phyloP scores from a whole-genome alignment of 2,797 vertebrate genomes.

The Sciaenops ocellatus region DNA sequence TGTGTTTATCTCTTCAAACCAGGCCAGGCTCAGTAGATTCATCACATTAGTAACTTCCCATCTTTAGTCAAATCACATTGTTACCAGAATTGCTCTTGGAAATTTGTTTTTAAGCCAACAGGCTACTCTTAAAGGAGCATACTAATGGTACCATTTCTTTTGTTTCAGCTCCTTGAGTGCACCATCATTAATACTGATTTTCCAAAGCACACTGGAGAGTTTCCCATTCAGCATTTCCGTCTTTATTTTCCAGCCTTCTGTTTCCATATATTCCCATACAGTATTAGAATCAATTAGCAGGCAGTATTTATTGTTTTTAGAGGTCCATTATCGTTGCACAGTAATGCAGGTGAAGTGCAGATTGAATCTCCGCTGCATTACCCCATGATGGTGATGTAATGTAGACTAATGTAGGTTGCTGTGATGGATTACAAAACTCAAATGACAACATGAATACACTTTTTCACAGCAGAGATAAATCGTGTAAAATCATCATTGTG shows the following conservation, averaged over 20 bases:
- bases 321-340: slow-evolving; percentile 32
- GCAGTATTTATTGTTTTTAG: slow-evolving; percentile 19
- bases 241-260: not conserved
- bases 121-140: not conserved
- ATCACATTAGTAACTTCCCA: slow-evolving; percentile 8
- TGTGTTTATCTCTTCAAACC: not conserved
- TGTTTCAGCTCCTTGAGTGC: not conserved
- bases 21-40: not conserved
- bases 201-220: not conserved
- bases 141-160: not conserved
- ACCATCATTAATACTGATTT: not conserved
- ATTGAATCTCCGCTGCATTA: slow-evolving; percentile 19
- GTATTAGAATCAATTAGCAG: slow-evolving; percentile 24
- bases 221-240: not conserved
- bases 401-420: slow-evolving; percentile 1
- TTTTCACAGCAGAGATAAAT: not conserved
- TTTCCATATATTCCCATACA: not conserved
- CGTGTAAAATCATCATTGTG: not conserved
- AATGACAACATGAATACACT: not conserved
- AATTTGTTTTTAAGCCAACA: slow-evolving; percentile 12
- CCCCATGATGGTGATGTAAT: slow-evolving; percentile 19
- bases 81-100: not conserved
- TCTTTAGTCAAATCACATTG: not conserved
- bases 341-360: slow-evolving; percentile 36
- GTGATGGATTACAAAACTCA: slow-evolving; percentile 3